Percentiles rank a stretch among this genome's conserved stretches.
Conservation (phyloP, 2,888 invertebrate genomes). For the Limnephilus rhombicus region DNA sequence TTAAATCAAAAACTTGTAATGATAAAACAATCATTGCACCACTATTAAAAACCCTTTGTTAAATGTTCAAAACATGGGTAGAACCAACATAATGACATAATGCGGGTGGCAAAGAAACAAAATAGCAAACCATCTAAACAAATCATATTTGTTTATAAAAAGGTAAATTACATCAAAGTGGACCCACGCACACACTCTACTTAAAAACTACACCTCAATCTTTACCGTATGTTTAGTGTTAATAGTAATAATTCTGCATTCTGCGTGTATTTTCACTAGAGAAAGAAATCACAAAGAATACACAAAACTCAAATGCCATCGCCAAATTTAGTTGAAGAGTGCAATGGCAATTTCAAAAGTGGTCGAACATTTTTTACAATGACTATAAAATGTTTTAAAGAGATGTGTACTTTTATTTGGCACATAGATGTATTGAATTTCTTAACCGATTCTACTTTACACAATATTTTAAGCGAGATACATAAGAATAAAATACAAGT, state of each 20-base stretch:
- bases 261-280: conserved; percentile 1
- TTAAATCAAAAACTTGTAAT: background rate
- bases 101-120: background rate
- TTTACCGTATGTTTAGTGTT: background rate
- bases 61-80: background rate
- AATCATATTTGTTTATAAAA: background rate
- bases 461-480: conserved; percentile 13
- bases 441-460: conserved; percentile 5
- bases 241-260: background rate
- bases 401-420: conserved; percentile 39
- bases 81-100: background rate
- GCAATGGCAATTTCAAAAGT: background rate
- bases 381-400: conserved; percentile 5
- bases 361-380: background rate
- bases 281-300: background rate
- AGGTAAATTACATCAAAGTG: conserved; percentile 25
- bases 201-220: conserved; percentile 15
- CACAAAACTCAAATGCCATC: background rate
- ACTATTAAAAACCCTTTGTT: background rate
- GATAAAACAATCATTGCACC: background rate
- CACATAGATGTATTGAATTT: conserved; percentile 48
- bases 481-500: background rate
- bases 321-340: background rate
- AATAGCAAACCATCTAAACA: background rate
- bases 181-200: conserved; percentile 42